Evolutionary conservation across 1,140 invertebrate genomes (phyloP), one percentile per base, ranked within the genome.

Genomic region (Drosophila kikkawai): DNA sequence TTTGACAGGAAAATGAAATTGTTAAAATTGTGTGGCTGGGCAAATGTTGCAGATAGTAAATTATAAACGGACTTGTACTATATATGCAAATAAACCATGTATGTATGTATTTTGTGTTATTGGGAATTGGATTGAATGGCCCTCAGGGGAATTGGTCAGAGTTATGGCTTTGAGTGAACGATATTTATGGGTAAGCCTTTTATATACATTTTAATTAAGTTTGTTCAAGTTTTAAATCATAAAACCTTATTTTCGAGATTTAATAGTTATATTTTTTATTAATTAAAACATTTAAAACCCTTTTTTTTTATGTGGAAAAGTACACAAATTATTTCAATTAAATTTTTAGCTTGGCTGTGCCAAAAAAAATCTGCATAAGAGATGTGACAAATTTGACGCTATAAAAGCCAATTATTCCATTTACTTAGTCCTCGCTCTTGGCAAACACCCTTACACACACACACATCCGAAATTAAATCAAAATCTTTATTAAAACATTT

Each of bases 401-500:
- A 73, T 73, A 60, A 76, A 59, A 59, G 73, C 53, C 74, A 67
- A 67, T 76, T 76, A 76, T 76, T 58, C 56, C 55, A 67, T 76
- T 73, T 73, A 41, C 69, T 73, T 73, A 51, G 51, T 41, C 68
- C 15, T 48, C 19, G 75, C 58, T 34, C 42, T 56, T 8, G 17
- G 15, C 53, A 39, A 29, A 50, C 47, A 48, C 15, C 8, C 47
- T 7, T 37, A 29, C 26, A 29, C 26, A 51, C 42, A 44, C 17
- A 39, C 36, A 39, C 45, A 19, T 37, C n/a, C 47, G 39, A 71
- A 87, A 82, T 82, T 67, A 87, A 86, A 86, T 86, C 83, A 87
- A 77, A 85, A 86, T 86, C 83, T 70, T 87, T 86, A 79, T 76
- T 79, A 87, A 87, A 82, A 82, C 79, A 86, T 87, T 81, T 86